Evolutionary conservation across 2,797 vertebrate species (phyloP), one percentile per base, ranked within the genome.

Genomic region (Myotis daubentonii): DNA sequence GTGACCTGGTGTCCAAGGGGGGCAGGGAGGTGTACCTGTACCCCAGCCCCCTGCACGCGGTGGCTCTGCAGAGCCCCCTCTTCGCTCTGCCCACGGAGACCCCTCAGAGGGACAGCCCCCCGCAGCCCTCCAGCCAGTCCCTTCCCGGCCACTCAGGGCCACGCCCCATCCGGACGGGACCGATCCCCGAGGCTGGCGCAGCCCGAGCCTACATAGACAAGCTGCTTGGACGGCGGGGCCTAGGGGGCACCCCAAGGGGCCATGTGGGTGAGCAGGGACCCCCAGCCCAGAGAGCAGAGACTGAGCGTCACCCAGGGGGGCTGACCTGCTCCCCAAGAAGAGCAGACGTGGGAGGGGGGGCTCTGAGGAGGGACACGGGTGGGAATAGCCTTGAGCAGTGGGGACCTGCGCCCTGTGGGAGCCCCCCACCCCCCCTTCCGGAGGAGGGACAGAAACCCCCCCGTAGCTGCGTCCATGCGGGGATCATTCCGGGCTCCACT

Each of bases 31-130:
- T 99, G 70, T 99, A 99, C 96, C 98, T 98, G 4, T 99, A 99
- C 97, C 99, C 99, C 41, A 99, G 99, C 92, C 99, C 99, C 0
- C 98, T 99, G 92, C 99, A 99, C 1, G 99, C 99, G 0, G 99
- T 99, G 87, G 99, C 99, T 96, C 98, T 99, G 51, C 99, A 99
- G 97, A 99, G 99, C 96, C 99, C 99, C 1, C 98, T 99, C 66
- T 99, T 99, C 76, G 98, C 98, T 51, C 95, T 98, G 33, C 97
- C 98, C n/a, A 97, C 89, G 9, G 97, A 98, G 68, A 89, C 97
- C 5, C 79, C 92, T 8, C 90, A 92, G 75, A 33, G 84, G 23
- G 97, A 98, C 16, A 85, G 88, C 57, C 96, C 92, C 3, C 86
- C 76, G 51, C 89, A 72, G 51, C 66, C 97, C 53, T 93, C 92